phyloP scores from a whole-genome alignment of 1,140 invertebrate genomes.

The Philopotamus ludificatus region DNA sequence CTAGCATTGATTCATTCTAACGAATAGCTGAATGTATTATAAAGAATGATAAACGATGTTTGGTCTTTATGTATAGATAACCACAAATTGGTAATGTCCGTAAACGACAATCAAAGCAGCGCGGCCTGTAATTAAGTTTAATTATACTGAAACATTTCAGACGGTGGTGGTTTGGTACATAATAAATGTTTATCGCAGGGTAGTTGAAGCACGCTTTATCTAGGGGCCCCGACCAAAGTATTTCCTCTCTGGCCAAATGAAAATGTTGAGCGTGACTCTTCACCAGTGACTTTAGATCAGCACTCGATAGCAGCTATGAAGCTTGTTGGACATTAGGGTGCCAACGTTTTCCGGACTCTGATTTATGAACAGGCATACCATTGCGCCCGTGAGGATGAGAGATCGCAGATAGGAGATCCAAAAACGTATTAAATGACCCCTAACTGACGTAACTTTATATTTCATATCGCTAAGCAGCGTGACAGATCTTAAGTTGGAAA shows the following conservation, averaged over 20 bases:
- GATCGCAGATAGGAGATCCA: slow-evolving; percentile 2
- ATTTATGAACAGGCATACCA: not conserved
- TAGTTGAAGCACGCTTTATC: not conserved
- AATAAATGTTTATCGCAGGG: not conserved
- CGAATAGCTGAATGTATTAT: no score
- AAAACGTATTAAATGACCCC: not conserved
- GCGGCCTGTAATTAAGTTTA: not conserved
- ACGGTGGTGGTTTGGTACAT: not conserved
- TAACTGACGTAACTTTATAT: no score
- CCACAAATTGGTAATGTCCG: no score
- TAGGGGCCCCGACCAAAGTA: not conserved
- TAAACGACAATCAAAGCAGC: not conserved
- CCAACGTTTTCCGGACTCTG: not conserved
- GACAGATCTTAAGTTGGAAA: no score
- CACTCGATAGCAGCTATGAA: not conserved
- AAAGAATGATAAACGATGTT: no score
- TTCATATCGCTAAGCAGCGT: no score
- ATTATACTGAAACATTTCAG: not conserved
- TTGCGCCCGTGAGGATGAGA: not conserved
- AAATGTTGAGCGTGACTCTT: not conserved
- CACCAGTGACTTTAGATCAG: not conserved
- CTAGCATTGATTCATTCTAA: no score
- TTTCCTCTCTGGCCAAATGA: not conserved
- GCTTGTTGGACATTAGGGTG: slow-evolving; percentile 1
- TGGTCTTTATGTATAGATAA: no score